Percentiles rank a stretch among this genome's conserved stretches.
These are phyloP conservation scores for Sisyra terminalis DNA, from an alignment of 2,888 invertebrate genomes.

Conservation along the genomic window DNA sequence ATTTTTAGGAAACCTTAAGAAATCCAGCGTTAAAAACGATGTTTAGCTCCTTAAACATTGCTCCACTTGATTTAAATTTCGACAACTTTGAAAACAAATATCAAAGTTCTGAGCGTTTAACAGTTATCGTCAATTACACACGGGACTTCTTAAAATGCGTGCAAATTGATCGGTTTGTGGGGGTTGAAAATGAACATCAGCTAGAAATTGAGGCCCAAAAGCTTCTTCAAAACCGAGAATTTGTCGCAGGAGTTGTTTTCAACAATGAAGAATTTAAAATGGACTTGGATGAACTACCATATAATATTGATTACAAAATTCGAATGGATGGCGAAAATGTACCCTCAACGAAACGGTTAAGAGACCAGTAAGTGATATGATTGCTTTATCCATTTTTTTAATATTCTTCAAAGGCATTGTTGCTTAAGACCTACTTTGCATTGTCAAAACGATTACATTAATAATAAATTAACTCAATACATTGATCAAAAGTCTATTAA, in stretches of 20 bases:
- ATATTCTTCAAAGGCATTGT: too few species aligned
- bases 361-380: constrained; percentile 2
- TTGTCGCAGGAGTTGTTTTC: constrained; percentile 49
- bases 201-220: constrained; percentile 38
- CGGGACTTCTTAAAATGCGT: constrained; percentile 42
- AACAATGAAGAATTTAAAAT: constrained; percentile 14
- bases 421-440: too few species aligned
- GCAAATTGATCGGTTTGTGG: constrained; percentile 38
- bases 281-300: constrained; percentile 11
- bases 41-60: neutral
- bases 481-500: too few species aligned
- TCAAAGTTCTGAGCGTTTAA: constrained; percentile 15
- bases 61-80: constrained; percentile 9
- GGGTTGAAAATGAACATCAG: constrained; percentile 32
- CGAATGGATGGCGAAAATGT: constrained; percentile 54
- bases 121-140: constrained; percentile 15
- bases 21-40: constrained; percentile 5
- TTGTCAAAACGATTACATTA: too few species aligned
- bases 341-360: constrained; percentile 31
- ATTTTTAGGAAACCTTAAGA: too few species aligned
- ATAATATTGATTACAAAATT: constrained; percentile 44
- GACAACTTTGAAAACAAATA: constrained; percentile 10
- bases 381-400: too few species aligned
- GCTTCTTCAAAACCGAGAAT: constrained; percentile 40
- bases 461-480: too few species aligned